Evolutionary conservation across 2,888 invertebrate species (phyloP), one percentile per base, ranked within the genome.

Genomic region (Norana najaformis): DNA sequence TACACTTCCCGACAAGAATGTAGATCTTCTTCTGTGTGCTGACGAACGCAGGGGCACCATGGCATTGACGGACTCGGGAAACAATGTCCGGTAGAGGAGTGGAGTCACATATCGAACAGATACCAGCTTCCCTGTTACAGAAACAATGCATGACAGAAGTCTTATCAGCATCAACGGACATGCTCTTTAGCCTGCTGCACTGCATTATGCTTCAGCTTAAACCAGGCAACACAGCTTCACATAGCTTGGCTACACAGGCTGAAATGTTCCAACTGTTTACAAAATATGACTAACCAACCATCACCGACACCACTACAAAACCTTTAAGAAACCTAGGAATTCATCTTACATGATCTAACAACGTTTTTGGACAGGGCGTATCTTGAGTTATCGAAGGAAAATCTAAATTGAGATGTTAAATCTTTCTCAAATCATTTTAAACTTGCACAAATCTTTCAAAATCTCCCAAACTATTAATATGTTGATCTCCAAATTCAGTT

Each of bases 31-130:
- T 90, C 93, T 92, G 91, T 93, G 93, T 88, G 93, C 93, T 5
- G 94, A 93, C 11, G 94, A 93, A 88, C 93, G 91, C 89, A 95
- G 92, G 4, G 94, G 94, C n/a, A 92, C 91, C 69, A 90, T 92
- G 83, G 92, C 92, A 30, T 89, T 83, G 20, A 92, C 92, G 6
- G 97, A 96, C 89, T 96, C 96, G 0, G 97, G 97, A 94, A 97
- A 97, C 92, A 97, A 95, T 93, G 96, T 96, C 94, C 96, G 96
- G 94, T 97, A 97, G 91, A 97, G 96, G 93, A 97, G 98, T 94
- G 97, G 95, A 92, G 98, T 96, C 92, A 99, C 95, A 95, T 98
- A 99, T 95, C 98, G 98, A 53, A 98, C 98, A 0, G 98, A 98
- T 91, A 99, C 97, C 92, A 99, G 96, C 91, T 97, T 96, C 90